Conservation (phyloP, 1,140 invertebrate species). For the Yoshiicerus persimilis region DNA sequence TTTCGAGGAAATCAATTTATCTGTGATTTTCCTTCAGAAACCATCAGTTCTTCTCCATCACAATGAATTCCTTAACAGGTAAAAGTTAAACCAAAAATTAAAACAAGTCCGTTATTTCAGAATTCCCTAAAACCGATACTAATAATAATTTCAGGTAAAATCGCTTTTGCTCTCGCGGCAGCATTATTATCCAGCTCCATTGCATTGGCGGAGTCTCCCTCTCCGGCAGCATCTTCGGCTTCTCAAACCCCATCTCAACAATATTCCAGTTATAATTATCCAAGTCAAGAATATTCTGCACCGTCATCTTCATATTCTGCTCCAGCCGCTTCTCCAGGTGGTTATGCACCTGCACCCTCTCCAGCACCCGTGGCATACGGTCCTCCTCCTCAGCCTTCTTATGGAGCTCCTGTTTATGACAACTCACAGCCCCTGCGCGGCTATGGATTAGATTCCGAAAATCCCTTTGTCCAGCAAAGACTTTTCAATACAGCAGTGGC, state of each 20-base stretch:
- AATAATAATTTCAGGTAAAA: not conserved
- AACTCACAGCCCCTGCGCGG: not conserved
- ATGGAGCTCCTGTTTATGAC: not conserved
- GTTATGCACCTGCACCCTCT: not conserved
- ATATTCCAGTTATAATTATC: not conserved
- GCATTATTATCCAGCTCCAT: not conserved
- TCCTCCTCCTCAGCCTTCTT: not conserved
- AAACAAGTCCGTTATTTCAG: too few species aligned
- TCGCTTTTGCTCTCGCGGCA: not conserved
- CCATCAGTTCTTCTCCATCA: not conserved
- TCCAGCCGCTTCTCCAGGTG: not conserved
- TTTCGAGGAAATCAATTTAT: not conserved
- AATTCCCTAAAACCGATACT: not conserved
- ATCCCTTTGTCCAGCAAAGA: slow-evolving; percentile 25
- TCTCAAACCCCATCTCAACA: not conserved
- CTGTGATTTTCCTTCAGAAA: not conserved
- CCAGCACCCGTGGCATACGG: slow-evolving; percentile 34
- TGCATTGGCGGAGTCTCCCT: not conserved
- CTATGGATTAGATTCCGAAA: slow-evolving; percentile 30
- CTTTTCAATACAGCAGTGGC: slow-evolving; percentile 38
- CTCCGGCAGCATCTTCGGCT: not conserved
- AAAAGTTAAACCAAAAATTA: not conserved
- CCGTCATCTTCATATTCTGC: not conserved
- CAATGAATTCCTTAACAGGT: not conserved
- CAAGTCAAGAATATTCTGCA: not conserved